Percentiles rank a stretch among this genome's conserved stretches.
Evolutionary conservation across 2,888 invertebrate genomes (phyloP).

Genomic region (Xestia xanthographa): DNA sequence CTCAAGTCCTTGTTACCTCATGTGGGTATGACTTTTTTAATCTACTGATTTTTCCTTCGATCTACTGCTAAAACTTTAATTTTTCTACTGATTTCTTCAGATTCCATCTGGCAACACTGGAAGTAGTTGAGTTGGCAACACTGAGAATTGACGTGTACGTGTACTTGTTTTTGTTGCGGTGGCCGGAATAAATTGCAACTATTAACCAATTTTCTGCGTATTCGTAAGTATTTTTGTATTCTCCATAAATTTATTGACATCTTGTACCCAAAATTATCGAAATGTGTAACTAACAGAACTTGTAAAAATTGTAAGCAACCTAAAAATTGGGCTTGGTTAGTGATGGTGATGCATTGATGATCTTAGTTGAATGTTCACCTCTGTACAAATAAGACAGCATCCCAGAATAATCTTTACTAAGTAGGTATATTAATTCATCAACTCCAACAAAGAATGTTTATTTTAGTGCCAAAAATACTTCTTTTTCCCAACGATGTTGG

Average conservation of each 20-base stretch:
- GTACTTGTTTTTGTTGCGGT: conserved; percentile 52
- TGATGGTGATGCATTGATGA: neutral
- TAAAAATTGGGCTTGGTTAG: neutral
- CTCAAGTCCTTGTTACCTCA: too few relatives aligned
- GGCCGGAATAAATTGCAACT: conserved; percentile 11
- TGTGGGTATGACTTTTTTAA: too few relatives aligned
- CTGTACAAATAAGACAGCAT: neutral
- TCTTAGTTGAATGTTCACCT: neutral
- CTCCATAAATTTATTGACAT: neutral
- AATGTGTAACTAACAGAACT: conserved; percentile 11
- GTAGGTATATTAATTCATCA: too few relatives aligned
- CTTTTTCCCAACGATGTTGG: too few relatives aligned
- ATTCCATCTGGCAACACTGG: too few relatives aligned
- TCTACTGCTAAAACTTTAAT: too few relatives aligned
- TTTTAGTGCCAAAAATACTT: neutral
- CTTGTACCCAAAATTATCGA: neutral
- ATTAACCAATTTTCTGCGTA: conserved; percentile 10
- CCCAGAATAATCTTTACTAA: neutral
- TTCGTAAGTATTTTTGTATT: conserved; percentile 43
- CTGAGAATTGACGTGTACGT: too few relatives aligned
- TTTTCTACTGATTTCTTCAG: too few relatives aligned
- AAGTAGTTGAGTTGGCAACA: too few relatives aligned
- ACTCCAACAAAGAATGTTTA: neutral
- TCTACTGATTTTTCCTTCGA: too few relatives aligned
- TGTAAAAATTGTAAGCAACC: neutral